A percentile compares a stretch with the other conserved stretches of the same genome.
These are phyloP conservation scores for Calameuta pallipes DNA, from an alignment of 2,888 invertebrate species.

Conservation along the genomic window DNA sequence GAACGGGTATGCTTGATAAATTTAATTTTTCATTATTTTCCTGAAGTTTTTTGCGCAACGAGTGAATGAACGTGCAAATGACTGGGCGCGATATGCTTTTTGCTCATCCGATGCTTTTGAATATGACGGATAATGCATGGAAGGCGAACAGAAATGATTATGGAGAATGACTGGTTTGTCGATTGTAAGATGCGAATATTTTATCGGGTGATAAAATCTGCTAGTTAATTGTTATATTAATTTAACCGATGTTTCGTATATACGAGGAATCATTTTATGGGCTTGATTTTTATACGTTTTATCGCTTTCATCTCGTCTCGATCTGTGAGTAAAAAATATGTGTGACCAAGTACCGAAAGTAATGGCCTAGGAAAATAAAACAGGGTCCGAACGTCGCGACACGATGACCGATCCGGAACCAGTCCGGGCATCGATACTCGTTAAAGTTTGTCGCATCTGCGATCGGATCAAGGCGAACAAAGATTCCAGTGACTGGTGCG, in stretches of 20 bases:
- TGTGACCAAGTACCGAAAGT: background rate
- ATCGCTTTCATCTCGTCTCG: background rate
- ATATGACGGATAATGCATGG: background rate
- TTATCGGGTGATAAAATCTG: background rate
- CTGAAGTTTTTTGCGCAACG: background rate
- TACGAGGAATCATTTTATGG: background rate
- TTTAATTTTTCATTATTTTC: background rate
- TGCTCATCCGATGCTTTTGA: background rate
- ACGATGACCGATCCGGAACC: conserved; percentile 38
- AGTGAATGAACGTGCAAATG: background rate
- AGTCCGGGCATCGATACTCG: conserved; percentile 54
- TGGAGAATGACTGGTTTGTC: background rate
- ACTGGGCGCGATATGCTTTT: background rate
- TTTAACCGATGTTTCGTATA: background rate
- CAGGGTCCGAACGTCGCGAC: background rate
- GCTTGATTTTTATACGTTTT: background rate
- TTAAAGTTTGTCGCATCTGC: conserved; percentile 52
- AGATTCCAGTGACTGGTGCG: conserved; percentile 40
- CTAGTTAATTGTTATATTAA: background rate
- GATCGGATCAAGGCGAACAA: conserved; percentile 49
- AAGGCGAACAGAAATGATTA: background rate
- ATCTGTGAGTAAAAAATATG: background rate
- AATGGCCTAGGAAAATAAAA: background rate
- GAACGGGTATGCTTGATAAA: background rate
- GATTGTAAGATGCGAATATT: background rate